A percentile compares a stretch with the other conserved stretches of the same genome.
phyloP scores from a whole-genome alignment of 2,113 vertebrate genomes.

The Gambusia affinis region DNA sequence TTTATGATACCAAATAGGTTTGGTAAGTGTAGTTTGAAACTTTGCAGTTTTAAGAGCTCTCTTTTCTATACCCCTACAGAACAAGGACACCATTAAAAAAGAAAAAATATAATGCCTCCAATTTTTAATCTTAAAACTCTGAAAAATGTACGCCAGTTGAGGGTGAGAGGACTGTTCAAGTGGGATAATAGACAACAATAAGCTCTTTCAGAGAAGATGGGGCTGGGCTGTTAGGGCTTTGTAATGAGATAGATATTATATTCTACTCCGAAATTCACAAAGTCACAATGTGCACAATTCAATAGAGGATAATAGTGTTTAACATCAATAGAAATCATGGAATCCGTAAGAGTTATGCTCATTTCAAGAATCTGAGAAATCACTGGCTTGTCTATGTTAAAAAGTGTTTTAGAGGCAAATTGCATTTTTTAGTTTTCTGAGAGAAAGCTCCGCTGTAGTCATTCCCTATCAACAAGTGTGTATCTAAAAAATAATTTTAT shows the following conservation, averaged over 20 bases:
- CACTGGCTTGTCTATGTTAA: background rate
- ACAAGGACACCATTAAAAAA: background rate
- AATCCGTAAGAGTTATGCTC: background rate
- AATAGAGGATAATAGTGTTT: background rate
- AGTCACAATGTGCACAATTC: background rate
- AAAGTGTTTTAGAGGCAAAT: background rate
- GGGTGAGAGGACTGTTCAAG: background rate
- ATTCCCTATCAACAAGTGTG: background rate
- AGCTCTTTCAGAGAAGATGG: background rate
- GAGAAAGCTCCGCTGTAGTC: background rate
- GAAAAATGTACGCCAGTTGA: background rate
- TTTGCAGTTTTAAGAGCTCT: too few relatives aligned
- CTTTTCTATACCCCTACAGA: too few relatives aligned
- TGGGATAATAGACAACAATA: background rate
- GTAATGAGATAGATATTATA: background rate
- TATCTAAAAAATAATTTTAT: too few relatives aligned
- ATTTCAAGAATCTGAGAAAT: background rate
- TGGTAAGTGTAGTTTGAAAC: too few relatives aligned
- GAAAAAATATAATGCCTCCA: background rate
- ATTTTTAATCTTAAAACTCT: background rate
- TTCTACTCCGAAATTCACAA: background rate
- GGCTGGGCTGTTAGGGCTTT: background rate
- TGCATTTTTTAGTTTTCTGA: background rate
- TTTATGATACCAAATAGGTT: too few relatives aligned
- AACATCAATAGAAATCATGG: background rate